Evolutionary conservation across 1,140 invertebrate genomes (phyloP).

Genomic region (Lethocerus indicus): DNA sequence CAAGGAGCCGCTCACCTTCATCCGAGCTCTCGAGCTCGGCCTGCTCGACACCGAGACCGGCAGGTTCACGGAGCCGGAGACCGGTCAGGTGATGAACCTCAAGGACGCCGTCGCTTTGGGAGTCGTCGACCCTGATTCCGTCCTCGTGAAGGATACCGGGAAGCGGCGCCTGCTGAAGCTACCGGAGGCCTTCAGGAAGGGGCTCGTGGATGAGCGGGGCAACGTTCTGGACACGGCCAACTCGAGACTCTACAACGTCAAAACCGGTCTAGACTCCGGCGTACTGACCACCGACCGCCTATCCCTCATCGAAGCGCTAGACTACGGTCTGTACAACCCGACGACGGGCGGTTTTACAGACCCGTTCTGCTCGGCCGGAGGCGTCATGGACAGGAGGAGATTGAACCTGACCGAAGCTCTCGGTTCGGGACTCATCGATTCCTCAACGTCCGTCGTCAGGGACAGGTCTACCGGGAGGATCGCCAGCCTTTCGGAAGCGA

Average conservation of each 20-base stretch:
- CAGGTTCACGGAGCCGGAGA: constrained; percentile 20
- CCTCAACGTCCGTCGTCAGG: constrained; percentile 66
- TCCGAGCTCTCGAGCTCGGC: constrained; percentile 54
- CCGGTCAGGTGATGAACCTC: constrained; percentile 7
- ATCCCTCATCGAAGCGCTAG: constrained; percentile 61
- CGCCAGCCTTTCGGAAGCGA: constrained; percentile 56
- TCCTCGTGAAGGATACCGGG: constrained; percentile 69
- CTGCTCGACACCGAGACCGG: constrained; percentile 52
- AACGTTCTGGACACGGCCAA: constrained; percentile 66
- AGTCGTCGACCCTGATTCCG: constrained; percentile 38
- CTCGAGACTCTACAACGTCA: constrained; percentile 57
- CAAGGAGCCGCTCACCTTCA: constrained; percentile 53
- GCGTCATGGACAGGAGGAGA: constrained; percentile 43
- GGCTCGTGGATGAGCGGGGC: constrained; percentile 73
- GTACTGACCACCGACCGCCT: constrained; percentile 58
- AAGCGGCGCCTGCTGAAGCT: constrained; percentile 67
- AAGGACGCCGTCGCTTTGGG: constrained; percentile 7
- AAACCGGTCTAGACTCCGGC: constrained; percentile 54
- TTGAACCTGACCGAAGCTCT: constrained; percentile 62
- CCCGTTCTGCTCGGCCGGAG: constrained; percentile 48
- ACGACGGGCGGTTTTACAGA: constrained; percentile 60
- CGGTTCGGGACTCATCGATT: constrained; percentile 59
- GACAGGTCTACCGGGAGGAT: constrained; percentile 58
- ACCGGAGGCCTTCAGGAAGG: constrained; percentile 68
- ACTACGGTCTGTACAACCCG: constrained; percentile 67